phyloP scores from a whole-genome alignment of 2,797 vertebrate genomes.

The Adrianichthys oophorus region DNA sequence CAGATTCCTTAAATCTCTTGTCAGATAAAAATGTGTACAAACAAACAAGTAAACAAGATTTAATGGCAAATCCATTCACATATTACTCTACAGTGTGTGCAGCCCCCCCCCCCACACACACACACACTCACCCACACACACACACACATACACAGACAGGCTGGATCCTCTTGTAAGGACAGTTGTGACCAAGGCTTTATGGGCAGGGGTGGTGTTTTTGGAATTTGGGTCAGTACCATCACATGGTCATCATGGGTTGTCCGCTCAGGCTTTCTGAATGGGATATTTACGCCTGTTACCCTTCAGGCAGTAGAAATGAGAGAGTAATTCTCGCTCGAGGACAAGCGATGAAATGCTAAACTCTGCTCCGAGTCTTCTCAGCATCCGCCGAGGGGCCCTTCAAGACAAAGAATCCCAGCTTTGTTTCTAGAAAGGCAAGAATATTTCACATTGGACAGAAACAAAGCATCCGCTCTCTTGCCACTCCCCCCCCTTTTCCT shows the following conservation, averaged over 20 bases:
- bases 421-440: conserved; percentile 34
- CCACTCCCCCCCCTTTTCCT: conserved; percentile 50
- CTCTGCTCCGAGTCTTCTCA: conserved; percentile 8
- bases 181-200: conserved; percentile 2
- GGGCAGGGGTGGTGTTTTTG: conserved; percentile 9
- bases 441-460: conserved; percentile 41
- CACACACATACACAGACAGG: no score
- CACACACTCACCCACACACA: no score
- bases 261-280: conserved; percentile 5
- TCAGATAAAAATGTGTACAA: no score
- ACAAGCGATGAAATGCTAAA: conserved; percentile 3
- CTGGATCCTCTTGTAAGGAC: no score
- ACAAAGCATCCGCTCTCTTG: conserved; percentile 56
- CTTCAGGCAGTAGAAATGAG: neutral
- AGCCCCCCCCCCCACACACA: no score
- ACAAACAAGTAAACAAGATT: no score
- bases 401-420: conserved; percentile 26
- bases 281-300: neutral
- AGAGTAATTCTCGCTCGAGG: conserved; percentile 2
- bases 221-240: conserved; percentile 23
- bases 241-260: conserved; percentile 17
- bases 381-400: conserved; percentile 8
- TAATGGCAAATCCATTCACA: no score
- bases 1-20: no score
- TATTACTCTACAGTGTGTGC: no score